Base-by-base conservation (phyloP, 2,113 vertebrate genomes). In the Callocephalon fimbriatum region DNA sequence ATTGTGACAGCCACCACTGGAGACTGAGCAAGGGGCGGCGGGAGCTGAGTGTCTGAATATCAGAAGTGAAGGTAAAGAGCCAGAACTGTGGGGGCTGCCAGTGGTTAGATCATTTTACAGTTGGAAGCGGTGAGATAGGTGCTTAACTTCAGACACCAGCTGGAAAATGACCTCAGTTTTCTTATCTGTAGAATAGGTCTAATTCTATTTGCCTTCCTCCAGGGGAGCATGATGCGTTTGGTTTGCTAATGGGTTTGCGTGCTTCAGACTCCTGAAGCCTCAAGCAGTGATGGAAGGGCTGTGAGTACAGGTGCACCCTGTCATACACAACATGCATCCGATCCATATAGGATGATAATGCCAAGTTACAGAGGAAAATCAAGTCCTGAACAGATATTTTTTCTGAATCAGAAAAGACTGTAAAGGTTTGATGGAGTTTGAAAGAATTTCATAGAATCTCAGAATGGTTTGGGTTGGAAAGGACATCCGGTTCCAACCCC, bases 131-230 rank as follows among this genome's bases (percentile, higher is more conserved):
- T 40, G 45, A 86, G 58, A 78, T 50, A 59, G 88, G 53, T 4
- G 1, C 76, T 92, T 86, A 83, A 58, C 79, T 96, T 90, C 66
- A 70, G 54, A 78, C 3, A 13, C 38, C 62, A 86, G 59, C 35
- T 90, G 54, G 82, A 90, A 90, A 93, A 93, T 27, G 0, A 83
- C 59, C 63, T 71, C 85, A 38, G 38, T 80, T 84, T 96, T 77
- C 79, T 80, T 73, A 79, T 74, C 88, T 77, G 70, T 44, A 71
- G 86, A 94, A 54, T 1, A 79, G 8, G 31, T 22, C 37, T 73
- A 92, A 90, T 90, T 92, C 81, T 90, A 79, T 85, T 93, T 86
- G 40, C 42, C 15, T 90, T 86, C n/a, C 50, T 86, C 37, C 27
- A 54, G 18, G 3, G 48, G 4, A 73, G 20, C 15, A 67, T 0